phyloP scores from a whole-genome alignment of 35 echinoderm and acorn worm genomes.

The Lytechinus pictus region DNA sequence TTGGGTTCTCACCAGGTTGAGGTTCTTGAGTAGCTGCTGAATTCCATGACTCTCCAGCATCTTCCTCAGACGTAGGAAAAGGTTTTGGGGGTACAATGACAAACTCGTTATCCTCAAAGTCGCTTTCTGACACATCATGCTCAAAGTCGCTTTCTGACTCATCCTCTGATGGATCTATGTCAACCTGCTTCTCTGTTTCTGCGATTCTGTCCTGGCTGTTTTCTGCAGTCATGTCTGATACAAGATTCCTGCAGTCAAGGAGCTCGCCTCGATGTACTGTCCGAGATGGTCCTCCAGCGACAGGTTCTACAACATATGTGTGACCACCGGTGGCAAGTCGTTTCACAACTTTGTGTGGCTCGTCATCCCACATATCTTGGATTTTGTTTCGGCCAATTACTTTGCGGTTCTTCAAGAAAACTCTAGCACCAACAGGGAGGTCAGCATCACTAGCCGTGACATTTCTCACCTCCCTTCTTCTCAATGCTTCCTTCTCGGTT shows the following conservation, averaged over 20 bases:
- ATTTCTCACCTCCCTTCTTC: slow-evolving; percentile 49
- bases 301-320: slow-evolving; percentile 37
- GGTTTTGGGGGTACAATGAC: slow-evolving; percentile 4
- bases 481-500: slow-evolving; percentile 65
- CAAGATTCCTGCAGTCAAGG: slow-evolving; percentile 7
- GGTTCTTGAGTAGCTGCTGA: background rate
- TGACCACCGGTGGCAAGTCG: slow-evolving; percentile 21
- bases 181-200: background rate
- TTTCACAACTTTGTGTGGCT: slow-evolving; percentile 40
- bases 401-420: slow-evolving; percentile 49
- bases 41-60: background rate
- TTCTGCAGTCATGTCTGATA: slow-evolving; percentile 11
- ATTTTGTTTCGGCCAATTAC: slow-evolving; percentile 59
- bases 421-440: slow-evolving; percentile 62
- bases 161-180: background rate
- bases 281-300: slow-evolving; percentile 38
- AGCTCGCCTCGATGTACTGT: slow-evolving; percentile 40
- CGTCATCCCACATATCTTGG: slow-evolving; percentile 63
- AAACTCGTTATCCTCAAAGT: too few relatives aligned
- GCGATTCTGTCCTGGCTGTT: background rate
- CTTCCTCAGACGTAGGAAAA: background rate
- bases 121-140: too few relatives aligned
- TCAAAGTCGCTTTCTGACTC: background rate
- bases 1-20: background rate
- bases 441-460: slow-evolving; percentile 43